phyloP scores from a whole-genome alignment of 2,888 invertebrate genomes.

The Acronicta alni region DNA sequence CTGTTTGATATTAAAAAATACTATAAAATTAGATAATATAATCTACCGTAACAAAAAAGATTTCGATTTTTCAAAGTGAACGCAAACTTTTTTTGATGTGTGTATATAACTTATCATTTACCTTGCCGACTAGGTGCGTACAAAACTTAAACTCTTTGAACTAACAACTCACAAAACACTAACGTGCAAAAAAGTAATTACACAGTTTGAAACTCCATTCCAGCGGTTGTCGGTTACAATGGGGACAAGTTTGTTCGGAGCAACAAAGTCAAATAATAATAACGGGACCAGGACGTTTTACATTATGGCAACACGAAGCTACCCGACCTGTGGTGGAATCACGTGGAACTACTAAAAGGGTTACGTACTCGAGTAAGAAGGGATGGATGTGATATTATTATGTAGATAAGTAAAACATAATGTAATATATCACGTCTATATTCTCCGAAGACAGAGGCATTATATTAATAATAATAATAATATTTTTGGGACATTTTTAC shows the following conservation, averaged over 20 bases:
- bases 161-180: slow-evolving; percentile 32
- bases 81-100: no score
- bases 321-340: slow-evolving; percentile 56
- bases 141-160: slow-evolving; percentile 38
- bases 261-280: slow-evolving; percentile 68
- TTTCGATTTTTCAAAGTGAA: no score
- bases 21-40: no score
- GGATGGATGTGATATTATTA: slow-evolving; percentile 19
- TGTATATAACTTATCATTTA: no score
- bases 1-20: no score
- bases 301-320: slow-evolving; percentile 59
- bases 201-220: slow-evolving; percentile 58
- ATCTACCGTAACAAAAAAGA: no score
- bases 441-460: no score
- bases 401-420: background rate
- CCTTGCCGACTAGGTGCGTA: no score
- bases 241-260: slow-evolving; percentile 57
- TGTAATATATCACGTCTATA: background rate
- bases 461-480: no score
- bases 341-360: slow-evolving; percentile 57
- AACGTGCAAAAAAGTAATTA: slow-evolving; percentile 61
- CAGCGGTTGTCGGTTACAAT: slow-evolving; percentile 47
- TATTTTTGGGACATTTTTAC: no score
- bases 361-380: slow-evolving; percentile 30
- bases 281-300: slow-evolving; percentile 61